Conservation (phyloP, 1,140 invertebrate genomes). For the Listronotus bonariensis region DNA sequence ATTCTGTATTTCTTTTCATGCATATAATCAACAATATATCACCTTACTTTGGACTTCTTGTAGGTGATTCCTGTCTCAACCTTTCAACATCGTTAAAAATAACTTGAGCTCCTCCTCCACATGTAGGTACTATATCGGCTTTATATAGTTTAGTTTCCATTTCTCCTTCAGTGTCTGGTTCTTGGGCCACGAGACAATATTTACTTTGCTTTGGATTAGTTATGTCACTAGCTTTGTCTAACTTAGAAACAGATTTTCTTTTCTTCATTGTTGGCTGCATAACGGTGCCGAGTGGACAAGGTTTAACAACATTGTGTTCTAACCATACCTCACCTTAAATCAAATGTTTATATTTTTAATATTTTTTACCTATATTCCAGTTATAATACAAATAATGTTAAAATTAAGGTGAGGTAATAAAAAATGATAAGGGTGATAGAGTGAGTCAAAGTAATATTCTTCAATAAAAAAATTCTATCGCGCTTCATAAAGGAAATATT, state of each 20-base stretch:
- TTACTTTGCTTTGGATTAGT: slow-evolving; percentile 76
- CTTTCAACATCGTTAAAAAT: slow-evolving; percentile 95
- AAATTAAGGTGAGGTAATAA: no score
- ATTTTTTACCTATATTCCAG: no score
- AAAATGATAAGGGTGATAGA: no score
- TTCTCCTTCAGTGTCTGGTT: slow-evolving; percentile 88
- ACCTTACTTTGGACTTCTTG: slow-evolving; percentile 14
- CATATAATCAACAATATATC: no score
- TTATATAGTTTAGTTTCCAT: slow-evolving; percentile 93
- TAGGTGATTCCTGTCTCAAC: slow-evolving; percentile 82
- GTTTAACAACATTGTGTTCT: slow-evolving; percentile 80
- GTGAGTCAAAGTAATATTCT: no score
- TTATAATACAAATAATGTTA: no score
- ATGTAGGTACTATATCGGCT: slow-evolving; percentile 87
- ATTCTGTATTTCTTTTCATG: no score
- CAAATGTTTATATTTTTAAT: no score
- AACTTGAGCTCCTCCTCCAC: slow-evolving; percentile 91
- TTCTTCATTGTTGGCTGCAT: slow-evolving; percentile 84
- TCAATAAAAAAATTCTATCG: no score
- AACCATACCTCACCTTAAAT: slow-evolving; percentile 78
- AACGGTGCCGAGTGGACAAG: slow-evolving; percentile 80
- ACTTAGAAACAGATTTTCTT: slow-evolving; percentile 81
- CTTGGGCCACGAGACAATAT: slow-evolving; percentile 91
- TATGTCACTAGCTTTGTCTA: slow-evolving; percentile 74
- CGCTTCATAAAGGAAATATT: no score